Evolutionary conservation across 2,888 invertebrate genomes (phyloP), one percentile per base, ranked within the genome.

Genomic region (Drosophila robusta): DNA sequence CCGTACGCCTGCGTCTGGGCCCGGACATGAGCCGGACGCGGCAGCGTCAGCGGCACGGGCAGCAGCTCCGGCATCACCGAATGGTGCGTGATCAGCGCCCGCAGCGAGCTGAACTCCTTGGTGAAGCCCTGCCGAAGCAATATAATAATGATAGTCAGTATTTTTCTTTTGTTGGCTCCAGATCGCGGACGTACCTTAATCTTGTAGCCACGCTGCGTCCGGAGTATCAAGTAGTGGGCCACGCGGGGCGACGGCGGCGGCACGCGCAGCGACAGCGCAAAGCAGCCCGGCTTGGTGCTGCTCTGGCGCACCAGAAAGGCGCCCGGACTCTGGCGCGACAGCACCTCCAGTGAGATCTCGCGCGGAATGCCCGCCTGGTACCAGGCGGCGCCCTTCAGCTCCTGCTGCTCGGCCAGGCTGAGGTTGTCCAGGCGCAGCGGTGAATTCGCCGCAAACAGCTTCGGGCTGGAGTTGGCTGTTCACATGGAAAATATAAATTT

Each of bases 21-120:
- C 3, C 81, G 69, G 3, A 70, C 63, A 14, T 73, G 72, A 0
- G 80, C 87, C 24, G 92, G 96, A 52, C 95, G 93, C 89, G 96
- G 95, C 75, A 97, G 93, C 0, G 96, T 95, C 82, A 99, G 94
- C 44, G 98, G 97, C 91, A 98, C 98, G 1, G 99, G 99, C 89
- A 99, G 94, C 90, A 98, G 94, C 93, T 99, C 98, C 46, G 97
- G 97, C 98, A 99, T 98, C 80, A 99, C 98, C 79, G 98, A 98
- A 93, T 99, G 98, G 93, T 99, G 99, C 66, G 97, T 98, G 92
- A 99, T 98, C 84, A 99, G 94, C 14, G 98, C 96, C 18, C 96
- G 95, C 86, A 99, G 93, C 54, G 97, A 97, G 36, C 96, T 94
- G 94, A 99, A 99, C 94, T 98, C 98, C 93, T 99, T 99, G 79